Percentiles rank a stretch among this genome's conserved stretches.
These are phyloP conservation scores for Sphenopsis melanotis DNA, from an alignment of 2,797 vertebrate species.

Conservation along the genomic window DNA sequence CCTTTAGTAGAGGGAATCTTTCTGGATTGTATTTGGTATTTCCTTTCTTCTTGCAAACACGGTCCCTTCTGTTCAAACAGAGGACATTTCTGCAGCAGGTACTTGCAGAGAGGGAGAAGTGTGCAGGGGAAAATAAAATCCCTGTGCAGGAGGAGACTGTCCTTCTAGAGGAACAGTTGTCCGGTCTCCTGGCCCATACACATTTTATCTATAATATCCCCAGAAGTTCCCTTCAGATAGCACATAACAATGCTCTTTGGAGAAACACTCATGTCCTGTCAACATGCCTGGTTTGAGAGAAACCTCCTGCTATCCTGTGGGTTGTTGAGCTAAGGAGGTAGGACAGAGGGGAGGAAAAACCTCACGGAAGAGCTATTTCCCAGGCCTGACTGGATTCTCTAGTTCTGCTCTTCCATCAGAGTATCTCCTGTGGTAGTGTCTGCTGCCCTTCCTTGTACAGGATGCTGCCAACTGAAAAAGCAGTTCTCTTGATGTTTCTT, in stretches of 20 bases:
- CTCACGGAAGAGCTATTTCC: background rate
- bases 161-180: background rate
- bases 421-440: background rate
- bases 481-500: background rate
- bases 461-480: background rate
- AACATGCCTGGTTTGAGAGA: background rate
- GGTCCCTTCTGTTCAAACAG: accelerated
- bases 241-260: accelerated
- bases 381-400: background rate
- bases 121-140: accelerated
- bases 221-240: background rate
- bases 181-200: accelerated
- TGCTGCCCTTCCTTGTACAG: accelerated
- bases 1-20: background rate
- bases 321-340: no score
- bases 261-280: accelerated
- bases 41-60: background rate
- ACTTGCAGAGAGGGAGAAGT: background rate
- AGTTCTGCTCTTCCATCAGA: background rate
- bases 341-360: background rate
- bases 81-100: background rate
- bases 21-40: background rate
- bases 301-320: background rate
- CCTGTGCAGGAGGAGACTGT: background rate
- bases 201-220: accelerated